These are phyloP conservation scores for Eurytoma californica DNA, from an alignment of 2,888 invertebrate species.

Conservation along the genomic window DNA sequence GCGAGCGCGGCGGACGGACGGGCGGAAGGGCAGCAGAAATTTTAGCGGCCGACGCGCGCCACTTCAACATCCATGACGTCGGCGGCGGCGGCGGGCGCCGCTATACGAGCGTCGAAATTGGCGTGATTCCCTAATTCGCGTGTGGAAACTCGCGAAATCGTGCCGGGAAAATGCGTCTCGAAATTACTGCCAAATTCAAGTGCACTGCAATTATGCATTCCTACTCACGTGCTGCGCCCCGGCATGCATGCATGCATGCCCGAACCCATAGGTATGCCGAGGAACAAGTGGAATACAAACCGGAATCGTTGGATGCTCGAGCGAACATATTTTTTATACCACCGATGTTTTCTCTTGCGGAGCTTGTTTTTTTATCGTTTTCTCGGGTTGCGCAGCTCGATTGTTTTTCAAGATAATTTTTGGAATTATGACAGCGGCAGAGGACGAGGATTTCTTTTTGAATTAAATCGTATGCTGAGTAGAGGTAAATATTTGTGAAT, in stretches of 20 bases:
- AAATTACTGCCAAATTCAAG: constrained; percentile 50
- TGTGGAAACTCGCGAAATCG: constrained; percentile 48
- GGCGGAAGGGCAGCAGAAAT: constrained; percentile 12
- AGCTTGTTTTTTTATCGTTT: neutral
- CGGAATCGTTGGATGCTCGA: neutral
- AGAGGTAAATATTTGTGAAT: neutral
- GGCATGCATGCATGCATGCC: neutral
- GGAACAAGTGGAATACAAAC: constrained; percentile 28
- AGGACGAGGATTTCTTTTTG: too few relatives aligned
- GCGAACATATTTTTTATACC: neutral
- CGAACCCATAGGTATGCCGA: neutral
- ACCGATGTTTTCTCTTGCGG: neutral
- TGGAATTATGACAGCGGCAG: too few relatives aligned
- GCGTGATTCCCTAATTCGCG: constrained; percentile 51
- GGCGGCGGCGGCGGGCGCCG: neutral
- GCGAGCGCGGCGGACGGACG: neutral
- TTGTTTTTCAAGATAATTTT: too few relatives aligned
- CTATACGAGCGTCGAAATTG: constrained; percentile 23
- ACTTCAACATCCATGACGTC: constrained; percentile 8
- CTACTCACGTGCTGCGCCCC: constrained; percentile 22
- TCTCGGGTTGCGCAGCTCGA: too few relatives aligned
- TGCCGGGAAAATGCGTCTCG: constrained; percentile 47
- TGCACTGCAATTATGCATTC: constrained; percentile 51
- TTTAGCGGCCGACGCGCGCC: constrained; percentile 32
- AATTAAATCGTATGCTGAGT: neutral